Evolutionary conservation across 1,140 invertebrate species (phyloP).

Genomic region (Matsumurasca onukii): DNA sequence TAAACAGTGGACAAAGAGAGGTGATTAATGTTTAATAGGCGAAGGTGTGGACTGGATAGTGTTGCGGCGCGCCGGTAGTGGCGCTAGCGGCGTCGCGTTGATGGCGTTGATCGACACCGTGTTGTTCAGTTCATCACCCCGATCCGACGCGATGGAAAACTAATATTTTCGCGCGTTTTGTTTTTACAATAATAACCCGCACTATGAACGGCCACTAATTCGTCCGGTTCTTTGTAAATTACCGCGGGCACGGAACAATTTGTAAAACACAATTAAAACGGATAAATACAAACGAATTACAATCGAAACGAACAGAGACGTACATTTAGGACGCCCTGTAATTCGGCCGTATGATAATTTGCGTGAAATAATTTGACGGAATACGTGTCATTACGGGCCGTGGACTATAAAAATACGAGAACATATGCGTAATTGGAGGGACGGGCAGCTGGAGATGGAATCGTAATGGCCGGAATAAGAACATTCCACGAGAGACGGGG

Average conservation of each 20-base stretch:
- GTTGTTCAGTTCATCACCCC: too few relatives aligned
- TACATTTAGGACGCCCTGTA: background rate
- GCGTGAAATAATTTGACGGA: conserved; percentile 24
- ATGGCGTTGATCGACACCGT: too few relatives aligned
- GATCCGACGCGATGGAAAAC: conserved; percentile 5
- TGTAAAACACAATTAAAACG: conserved; percentile 4
- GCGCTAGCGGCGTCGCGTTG: background rate
- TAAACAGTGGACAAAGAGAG: conserved; percentile 11
- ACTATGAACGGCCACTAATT: too few relatives aligned
- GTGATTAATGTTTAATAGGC: conserved; percentile 16
- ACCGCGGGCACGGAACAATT: conserved; percentile 2
- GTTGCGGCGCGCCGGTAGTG: too few relatives aligned
- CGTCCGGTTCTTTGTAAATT: too few relatives aligned
- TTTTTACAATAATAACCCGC: too few relatives aligned
- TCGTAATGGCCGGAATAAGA: background rate
- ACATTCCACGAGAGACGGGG: background rate
- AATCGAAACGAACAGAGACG: conserved; percentile 6
- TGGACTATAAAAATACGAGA: background rate
- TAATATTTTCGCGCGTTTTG: too few relatives aligned
- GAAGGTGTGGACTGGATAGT: conserved; percentile 14
- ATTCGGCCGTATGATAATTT: conserved; percentile 22
- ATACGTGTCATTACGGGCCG: conserved; percentile 4
- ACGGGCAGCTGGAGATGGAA: background rate
- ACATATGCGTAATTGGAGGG: conserved; percentile 1
- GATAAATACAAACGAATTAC: background rate